Conservation (phyloP, 1,140 invertebrate species). For the Ylistrum balloti region DNA sequence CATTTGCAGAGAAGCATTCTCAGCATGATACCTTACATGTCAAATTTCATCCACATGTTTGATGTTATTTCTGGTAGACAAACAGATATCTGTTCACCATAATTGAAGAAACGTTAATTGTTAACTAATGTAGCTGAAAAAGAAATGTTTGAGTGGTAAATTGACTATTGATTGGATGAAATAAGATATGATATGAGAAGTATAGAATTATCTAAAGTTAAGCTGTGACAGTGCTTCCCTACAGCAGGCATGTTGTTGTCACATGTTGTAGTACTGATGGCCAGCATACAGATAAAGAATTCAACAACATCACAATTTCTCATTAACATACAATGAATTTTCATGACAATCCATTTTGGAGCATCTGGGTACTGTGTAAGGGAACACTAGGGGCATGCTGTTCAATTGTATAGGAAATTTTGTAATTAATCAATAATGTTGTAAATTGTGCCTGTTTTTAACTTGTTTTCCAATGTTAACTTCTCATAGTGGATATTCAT, state of each 20-base stretch:
- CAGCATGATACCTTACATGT: not conserved
- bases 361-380: not conserved
- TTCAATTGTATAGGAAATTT: not conserved
- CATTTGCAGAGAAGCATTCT: not conserved
- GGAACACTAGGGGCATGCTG: not conserved
- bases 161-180: not conserved
- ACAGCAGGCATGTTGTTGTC: not conserved
- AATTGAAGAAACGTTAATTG: too few relatives aligned
- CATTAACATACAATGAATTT: conserved; percentile 22
- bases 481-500: not conserved
- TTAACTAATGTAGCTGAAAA: too few relatives aligned
- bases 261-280: not conserved
- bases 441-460: too few relatives aligned
- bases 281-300: not conserved
- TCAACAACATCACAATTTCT: not conserved
- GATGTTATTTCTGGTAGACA: not conserved
- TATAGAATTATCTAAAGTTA: not conserved
- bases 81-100: too few relatives aligned
- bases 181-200: not conserved
- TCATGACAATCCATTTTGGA: conserved; percentile 18
- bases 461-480: not conserved
- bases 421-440: too few relatives aligned
- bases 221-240: not conserved
- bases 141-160: too few relatives aligned
- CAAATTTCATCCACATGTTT: not conserved